Base-by-base conservation (phyloP, 2,888 invertebrate species). In the Agrotis clavis region DNA sequence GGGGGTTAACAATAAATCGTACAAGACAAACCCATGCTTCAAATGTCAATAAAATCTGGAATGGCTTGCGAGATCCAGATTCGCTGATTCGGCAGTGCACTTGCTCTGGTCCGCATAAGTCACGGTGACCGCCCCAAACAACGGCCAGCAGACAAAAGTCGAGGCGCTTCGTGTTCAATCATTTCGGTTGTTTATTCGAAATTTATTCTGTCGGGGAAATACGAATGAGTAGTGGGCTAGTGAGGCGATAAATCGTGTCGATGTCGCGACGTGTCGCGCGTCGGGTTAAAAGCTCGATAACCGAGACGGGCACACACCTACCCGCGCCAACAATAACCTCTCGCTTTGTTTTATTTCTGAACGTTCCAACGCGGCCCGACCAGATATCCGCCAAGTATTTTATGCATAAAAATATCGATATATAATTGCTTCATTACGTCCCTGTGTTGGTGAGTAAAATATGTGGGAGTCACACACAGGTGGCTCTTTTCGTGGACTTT, bases 401-500 rank as follows among this genome's bases (percentile, higher is more conserved):
- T 96, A 96, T 96, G 96, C 96, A 96, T 95, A 96, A 96, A 96
- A 96, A 96, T 96, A 96, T 96, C 96, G 96, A 96, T 96, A 95
- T 96, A 96, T 96, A 96, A 96, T 96, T 96, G 96, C 96, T 96
- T 96, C 96, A 96, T 96, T 96, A 96, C 96, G 95, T 95, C 95
- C 93, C 93, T 95, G 93, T 94, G 94, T 95, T 95, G 93, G 94
- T 94, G 95, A 94, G 93, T 96, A 95, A 96, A 95, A 96, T 96
- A 96, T 96, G 96, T 96, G 95, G 95, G 95, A 96, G 95, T 94
- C 86, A 84, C 89, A 91, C 91, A 96, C 94, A 95, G 96, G 94
- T 80, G 89, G 96, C 73, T 93, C 86, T 76, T 87, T 90, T 87
- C 65, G 67, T 79, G 74, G 25, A 11, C 67, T 72, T 67, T 73